Base-by-base conservation (phyloP, 2,888 invertebrate species). In the Tridacna gigas region DNA sequence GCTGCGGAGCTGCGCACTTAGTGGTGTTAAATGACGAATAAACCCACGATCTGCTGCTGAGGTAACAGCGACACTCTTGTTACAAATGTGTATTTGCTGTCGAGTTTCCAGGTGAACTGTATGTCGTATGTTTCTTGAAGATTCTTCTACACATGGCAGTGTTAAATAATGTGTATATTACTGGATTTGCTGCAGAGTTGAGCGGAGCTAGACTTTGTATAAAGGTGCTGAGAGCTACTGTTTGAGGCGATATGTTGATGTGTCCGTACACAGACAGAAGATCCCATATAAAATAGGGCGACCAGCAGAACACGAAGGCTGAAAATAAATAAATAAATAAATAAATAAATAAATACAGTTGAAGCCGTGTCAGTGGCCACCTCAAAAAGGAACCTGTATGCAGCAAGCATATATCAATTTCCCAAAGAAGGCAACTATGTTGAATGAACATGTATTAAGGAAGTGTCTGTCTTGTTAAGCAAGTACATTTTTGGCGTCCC, bases 101-200 rank as follows among this genome's bases (percentile, higher is more conserved):
- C 4, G 80, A 80, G n/a, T 69, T 74, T 12, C 80, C 83, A 5
- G 88, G 86, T 1, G 88, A 88, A 67, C 79, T 78, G 37, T 63
- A 85, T 13, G 82, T 74, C 13, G 80, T 75, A 11, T 85, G 80
- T 26, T 84, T 86, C n/a, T 84, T 86, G 65, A 89, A 86, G 26
- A 91, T 83, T 84, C 97, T 97, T 84, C 97, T 95, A 94, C 98
- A 98, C 92, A 98, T 97, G 89, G 97, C 97, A 75, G 97, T 97
- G 63, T 98, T 98, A 95, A 98, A 98, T 92, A 98, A 96, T 93
- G 98, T 98, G 95, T 98, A 98, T 91, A 98, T 98, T 91, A 98
- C 96, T 0, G 98, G 98, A 95, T 98, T 98, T 78, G 98, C 98
- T 0, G 98, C 98, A 0, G 98, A 98, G 96, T 98, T 98, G 80